Conservation (phyloP, 2,113 vertebrate genomes). For the Asarcornis scutulata region DNA sequence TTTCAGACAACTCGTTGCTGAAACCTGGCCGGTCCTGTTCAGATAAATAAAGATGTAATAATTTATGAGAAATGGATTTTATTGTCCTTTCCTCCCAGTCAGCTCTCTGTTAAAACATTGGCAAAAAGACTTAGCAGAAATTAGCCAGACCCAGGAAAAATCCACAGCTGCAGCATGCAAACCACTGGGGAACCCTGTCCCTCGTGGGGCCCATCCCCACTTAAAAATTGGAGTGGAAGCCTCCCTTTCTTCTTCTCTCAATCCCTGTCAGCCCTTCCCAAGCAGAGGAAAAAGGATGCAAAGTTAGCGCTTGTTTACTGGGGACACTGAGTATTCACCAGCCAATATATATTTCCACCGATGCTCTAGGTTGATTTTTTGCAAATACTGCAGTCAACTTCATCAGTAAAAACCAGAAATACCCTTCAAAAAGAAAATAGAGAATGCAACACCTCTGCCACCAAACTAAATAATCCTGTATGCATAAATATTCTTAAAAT, state of each 20-base stretch:
- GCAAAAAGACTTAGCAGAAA: background rate
- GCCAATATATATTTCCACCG: background rate
- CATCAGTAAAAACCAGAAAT: background rate
- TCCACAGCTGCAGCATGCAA: background rate
- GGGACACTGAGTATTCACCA: background rate
- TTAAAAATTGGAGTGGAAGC: background rate
- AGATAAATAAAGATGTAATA: background rate
- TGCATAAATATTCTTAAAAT: constrained; percentile 24
- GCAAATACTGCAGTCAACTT: background rate
- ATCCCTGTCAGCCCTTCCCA: background rate
- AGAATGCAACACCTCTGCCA: background rate
- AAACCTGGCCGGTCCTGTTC: background rate
- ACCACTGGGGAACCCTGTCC: accelerated
- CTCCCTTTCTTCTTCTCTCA: background rate
- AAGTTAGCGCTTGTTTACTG: background rate
- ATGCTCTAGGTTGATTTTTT: background rate
- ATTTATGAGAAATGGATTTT: background rate
- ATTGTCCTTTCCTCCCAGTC: background rate
- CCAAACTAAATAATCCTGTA: background rate
- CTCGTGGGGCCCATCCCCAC: background rate
- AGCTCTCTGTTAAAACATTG: background rate
- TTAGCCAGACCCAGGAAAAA: background rate
- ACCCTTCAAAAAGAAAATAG: background rate
- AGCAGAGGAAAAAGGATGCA: background rate
- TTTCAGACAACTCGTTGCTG: background rate